phyloP scores from a whole-genome alignment of 2,888 invertebrate species.

The Aphodius sticticus region DNA sequence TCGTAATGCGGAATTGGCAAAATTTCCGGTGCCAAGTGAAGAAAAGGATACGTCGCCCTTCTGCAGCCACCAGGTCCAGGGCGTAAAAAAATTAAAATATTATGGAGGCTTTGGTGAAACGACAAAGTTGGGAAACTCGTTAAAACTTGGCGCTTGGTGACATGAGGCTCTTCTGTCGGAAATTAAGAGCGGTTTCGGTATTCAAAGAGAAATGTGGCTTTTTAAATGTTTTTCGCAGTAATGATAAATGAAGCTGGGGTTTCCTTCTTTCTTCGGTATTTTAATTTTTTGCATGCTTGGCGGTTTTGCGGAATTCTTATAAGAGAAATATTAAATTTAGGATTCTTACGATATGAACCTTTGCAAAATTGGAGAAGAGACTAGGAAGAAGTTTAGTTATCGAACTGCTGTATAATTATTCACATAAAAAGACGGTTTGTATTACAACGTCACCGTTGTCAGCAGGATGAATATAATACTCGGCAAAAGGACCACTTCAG shows the following conservation, averaged over 20 bases:
- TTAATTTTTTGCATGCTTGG: no score
- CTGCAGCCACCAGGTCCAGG: not conserved
- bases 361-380: no score
- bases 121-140: not conserved
- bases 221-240: not conserved
- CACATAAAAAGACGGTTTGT: no score
- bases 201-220: not conserved
- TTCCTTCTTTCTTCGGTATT: not conserved
- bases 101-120: not conserved
- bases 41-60: not conserved
- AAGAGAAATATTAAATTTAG: no score
- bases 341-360: no score
- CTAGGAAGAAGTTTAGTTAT: no score
- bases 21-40: not conserved
- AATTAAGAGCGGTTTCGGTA: not conserved
- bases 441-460: no score
- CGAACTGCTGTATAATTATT: no score
- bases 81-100: not conserved
- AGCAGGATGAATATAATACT: no score
- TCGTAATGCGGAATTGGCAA: not conserved
- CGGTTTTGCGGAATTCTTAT: no score
- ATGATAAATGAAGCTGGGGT: not conserved
- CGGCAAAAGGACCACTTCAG: no score
- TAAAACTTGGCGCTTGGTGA: not conserved
- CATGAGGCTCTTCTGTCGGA: not conserved